These are phyloP conservation scores for Aplodontia rufa DNA, from an alignment of 2,113 vertebrate genomes.

Conservation along the genomic window DNA sequence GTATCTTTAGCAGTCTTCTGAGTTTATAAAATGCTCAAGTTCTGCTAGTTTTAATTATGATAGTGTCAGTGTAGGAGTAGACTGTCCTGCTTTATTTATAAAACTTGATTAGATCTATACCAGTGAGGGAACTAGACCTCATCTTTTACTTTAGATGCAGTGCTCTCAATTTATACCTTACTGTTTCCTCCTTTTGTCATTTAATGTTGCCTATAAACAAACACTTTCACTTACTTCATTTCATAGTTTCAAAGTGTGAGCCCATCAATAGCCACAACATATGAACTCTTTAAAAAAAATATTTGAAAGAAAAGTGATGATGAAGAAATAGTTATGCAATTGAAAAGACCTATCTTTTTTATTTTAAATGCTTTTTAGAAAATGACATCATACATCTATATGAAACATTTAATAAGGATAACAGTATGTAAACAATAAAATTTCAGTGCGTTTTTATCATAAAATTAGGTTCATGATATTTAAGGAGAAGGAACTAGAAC, in stretches of 20 bases:
- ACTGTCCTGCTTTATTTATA: background rate
- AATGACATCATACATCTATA: background rate
- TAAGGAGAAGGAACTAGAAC: background rate
- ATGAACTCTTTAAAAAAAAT: background rate
- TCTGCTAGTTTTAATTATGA: background rate
- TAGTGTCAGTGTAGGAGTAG: background rate
- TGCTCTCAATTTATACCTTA: background rate
- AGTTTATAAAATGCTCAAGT: background rate
- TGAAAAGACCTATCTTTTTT: conserved; percentile 9
- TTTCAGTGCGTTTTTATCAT: background rate
- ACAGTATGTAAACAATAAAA: background rate
- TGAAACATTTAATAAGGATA: background rate
- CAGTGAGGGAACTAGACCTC: background rate
- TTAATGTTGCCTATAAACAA: background rate
- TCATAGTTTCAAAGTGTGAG: background rate
- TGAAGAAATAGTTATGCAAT: background rate
- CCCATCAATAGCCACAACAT: background rate
- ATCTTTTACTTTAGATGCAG: background rate
- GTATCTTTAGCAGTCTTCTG: background rate
- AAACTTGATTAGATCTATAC: background rate
- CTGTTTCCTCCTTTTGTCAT: background rate
- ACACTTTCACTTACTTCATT: background rate
- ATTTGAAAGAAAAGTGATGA: background rate
- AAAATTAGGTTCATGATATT: background rate
- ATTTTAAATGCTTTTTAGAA: background rate